These are phyloP conservation scores for Varanus komodoensis DNA, from an alignment of 2,113 vertebrate species.

Conservation along the genomic window DNA sequence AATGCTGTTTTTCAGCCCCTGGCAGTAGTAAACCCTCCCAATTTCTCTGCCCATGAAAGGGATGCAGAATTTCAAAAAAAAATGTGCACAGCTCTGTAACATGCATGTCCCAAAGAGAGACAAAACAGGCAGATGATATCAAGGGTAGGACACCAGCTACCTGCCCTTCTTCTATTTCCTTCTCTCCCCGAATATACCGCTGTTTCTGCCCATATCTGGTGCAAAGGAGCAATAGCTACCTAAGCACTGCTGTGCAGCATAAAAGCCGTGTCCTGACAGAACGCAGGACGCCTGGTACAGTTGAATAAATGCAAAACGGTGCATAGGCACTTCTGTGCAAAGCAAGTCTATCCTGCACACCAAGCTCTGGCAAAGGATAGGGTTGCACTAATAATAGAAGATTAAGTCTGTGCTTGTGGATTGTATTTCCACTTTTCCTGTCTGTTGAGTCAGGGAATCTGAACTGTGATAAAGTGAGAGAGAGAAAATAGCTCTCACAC, in stretches of 20 bases:
- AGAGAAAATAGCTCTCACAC: not conserved
- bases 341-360: not conserved
- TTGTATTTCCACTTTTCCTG: constrained; percentile 25
- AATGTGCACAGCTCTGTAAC: no score
- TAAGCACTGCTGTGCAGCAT: not conserved
- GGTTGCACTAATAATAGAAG: constrained; percentile 11
- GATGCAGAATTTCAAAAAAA: no score
- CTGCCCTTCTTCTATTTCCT: not conserved
- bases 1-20: no score
- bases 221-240: not conserved
- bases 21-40: no score
- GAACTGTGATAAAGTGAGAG: constrained; percentile 2
- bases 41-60: no score
- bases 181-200: not conserved
- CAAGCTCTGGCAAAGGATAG: not conserved
- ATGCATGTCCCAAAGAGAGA: no score
- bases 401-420: not conserved
- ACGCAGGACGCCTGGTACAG: not conserved
- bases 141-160: not conserved
- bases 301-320: not conserved
- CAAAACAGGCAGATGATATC: not conserved
- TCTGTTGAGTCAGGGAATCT: not conserved
- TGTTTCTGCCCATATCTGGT: not conserved
- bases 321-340: not conserved
- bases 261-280: not conserved